These are phyloP conservation scores for Oopsacas minuta DNA, from an alignment of 37 sponge, comb jelly and placozoan genomes.

Conservation along the genomic window DNA sequence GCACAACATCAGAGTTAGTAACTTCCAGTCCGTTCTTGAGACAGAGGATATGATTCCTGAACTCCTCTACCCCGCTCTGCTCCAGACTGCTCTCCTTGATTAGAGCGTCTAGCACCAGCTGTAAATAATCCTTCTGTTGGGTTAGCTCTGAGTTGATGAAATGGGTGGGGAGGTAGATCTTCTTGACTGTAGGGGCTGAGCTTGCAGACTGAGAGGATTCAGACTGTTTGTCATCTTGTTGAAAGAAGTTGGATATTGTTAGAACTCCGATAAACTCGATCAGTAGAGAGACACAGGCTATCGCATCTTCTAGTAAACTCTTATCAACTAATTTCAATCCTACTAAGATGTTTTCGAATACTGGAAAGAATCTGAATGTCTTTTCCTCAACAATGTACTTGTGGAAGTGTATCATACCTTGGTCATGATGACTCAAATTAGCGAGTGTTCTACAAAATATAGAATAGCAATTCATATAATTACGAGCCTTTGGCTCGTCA, in stretches of 20 bases:
- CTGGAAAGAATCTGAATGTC: background rate
- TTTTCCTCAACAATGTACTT: constrained; percentile 13
- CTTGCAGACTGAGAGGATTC: background rate
- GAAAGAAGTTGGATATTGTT: background rate
- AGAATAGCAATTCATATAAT: background rate
- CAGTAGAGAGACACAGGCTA: background rate
- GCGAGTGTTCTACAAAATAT: background rate
- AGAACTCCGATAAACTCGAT: constrained; percentile 9
- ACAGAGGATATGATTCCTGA: background rate
- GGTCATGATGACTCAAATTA: constrained; percentile 7
- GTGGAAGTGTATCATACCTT: background rate
- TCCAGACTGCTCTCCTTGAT: background rate
- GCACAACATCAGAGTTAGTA: background rate
- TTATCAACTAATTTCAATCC: background rate
- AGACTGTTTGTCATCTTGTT: background rate
- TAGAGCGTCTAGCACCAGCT: background rate
- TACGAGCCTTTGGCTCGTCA: background rate
- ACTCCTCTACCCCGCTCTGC: constrained; percentile 15
- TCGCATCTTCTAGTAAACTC: background rate
- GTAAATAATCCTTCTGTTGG: background rate
- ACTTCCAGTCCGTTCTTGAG: background rate
- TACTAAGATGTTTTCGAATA: background rate
- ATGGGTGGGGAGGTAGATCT: constrained; percentile 3
- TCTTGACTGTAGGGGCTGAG: background rate
- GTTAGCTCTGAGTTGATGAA: background rate